Base-by-base conservation (phyloP, 2,888 invertebrate genomes). In the Frankliniella fusca region DNA sequence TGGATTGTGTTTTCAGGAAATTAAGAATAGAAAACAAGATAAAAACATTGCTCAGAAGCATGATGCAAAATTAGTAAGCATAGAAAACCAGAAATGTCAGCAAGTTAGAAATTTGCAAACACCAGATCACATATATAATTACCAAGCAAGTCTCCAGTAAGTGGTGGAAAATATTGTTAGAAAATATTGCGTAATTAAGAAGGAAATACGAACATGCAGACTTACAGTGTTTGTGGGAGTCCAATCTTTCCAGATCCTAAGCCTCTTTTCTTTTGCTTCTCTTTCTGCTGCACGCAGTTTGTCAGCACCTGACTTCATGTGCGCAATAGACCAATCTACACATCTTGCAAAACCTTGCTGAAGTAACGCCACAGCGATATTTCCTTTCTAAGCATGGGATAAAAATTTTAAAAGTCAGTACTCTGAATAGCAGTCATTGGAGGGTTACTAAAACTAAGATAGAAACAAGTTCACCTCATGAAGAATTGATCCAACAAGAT, bases 331-430 rank as follows among this genome's bases (percentile, higher is more conserved):
- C 96, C 96, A 96, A 87, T 97, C 97, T 28, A 97, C 95, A 87
- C 98, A 98, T 87, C 93, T 94, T 0, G 98, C 99, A 86, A 97
- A 95, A 23, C 99, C 99, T 88, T 97, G 95, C 82, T 92, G 91
- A 84, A 98, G 88, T 83, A 99, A 89, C 48, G 94, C 92, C 88
- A 98, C 99, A 0, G 99, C 98, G 86, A 99, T 99, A 88, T 98
- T 98, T 76, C 70, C 70, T 23, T 76, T 76, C 70, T 76, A 38
- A 38, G 5, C 5, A 38, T 38, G 86, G 48, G 86, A 85, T 48
- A 70, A 81, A 48, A n/a, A 48, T 79, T 8, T 80, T 61, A 80
- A 49, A 83, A 80, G 48, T 27, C 65, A 81, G 79, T 76, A 81
- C 15, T 61, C 61, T 15, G 5, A 61, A 15, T 61, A 61, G 8